Percentiles rank a stretch among this genome's conserved stretches.
phyloP scores from a whole-genome alignment of 2,113 vertebrate species.

The Datnioides undecimradiatus region DNA sequence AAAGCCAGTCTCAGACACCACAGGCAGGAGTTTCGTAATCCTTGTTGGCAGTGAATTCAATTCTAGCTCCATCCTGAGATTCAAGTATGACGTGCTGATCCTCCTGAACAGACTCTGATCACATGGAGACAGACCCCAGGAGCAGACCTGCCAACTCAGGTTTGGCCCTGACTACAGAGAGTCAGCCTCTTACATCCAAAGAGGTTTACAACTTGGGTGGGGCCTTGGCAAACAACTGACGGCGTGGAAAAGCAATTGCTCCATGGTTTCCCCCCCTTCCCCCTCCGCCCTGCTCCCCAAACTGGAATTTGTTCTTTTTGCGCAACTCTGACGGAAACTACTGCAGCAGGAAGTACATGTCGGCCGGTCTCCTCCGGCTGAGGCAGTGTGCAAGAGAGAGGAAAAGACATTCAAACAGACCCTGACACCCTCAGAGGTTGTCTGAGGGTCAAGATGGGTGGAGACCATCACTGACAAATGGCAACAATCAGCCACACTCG shows the following conservation, averaged over 20 bases:
- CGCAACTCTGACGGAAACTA: conserved; percentile 41
- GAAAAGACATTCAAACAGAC: background rate
- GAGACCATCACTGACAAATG: conserved; percentile 38
- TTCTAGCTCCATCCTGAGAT: background rate
- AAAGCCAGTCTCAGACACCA: conserved; percentile 11
- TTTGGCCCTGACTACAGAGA: background rate
- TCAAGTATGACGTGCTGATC: background rate
- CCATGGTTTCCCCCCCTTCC: background rate
- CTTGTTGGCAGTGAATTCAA: background rate
- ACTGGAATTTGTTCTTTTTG: conserved; percentile 71
- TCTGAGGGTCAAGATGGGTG: conserved; percentile 20
- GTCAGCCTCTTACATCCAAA: conserved; percentile 5
- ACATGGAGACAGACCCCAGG: background rate
- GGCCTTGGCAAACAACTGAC: conserved; percentile 55
- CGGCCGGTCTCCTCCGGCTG: conserved; percentile 31
- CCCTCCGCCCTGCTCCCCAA: conserved; percentile 36
- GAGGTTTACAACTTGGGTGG: conserved; percentile 57
- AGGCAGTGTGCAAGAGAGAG: background rate
- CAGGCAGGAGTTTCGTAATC: background rate
- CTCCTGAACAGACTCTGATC: background rate
- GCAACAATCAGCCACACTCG: conserved; percentile 19
- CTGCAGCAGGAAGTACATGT: conserved; percentile 60
- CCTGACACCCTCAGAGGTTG: background rate
- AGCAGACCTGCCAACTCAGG: conserved; percentile 15
- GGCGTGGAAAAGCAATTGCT: conserved; percentile 50